Base-by-base conservation (phyloP, 2,113 vertebrate species). In the Oryzias celebensis region DNA sequence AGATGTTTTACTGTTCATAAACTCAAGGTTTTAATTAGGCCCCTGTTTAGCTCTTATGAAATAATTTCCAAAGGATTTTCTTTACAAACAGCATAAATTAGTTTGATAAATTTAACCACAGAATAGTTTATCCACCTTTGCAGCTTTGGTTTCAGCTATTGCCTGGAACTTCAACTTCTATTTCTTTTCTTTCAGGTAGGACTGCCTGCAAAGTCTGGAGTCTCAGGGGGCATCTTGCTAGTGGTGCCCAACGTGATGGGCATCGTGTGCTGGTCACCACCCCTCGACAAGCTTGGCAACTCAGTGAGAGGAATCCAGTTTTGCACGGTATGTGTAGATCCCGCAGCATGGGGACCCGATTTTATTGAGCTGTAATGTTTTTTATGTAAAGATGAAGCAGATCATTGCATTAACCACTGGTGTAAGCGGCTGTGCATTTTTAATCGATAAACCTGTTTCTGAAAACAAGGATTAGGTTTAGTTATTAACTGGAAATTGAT, bases 181-280 rank as follows among this genome's bases (percentile, higher is more conserved):
- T 43, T 54, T 31, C 43, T 56, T 13, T 42, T 67, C 44, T 12
- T 62, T 53, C 23, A 99, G 97, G 97, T 99, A 65, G 97, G 97
- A 72, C 94, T 99, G 80, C 97, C 97, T 22, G 95, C 97, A 72
- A 99, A 99, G 86, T 99, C 97, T 20, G 97, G 97, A 60, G 97
- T 99, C 75, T 75, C 97, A 23, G 97, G 97, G 12, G 97, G 97
- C 3, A 98, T 99, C 89, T 92, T 99, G 75, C 86, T 99, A 87
- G 97, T 99, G 43, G 97, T 99, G 28, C 97, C 97, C 66, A 99
- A 99, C 20, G 97, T 99, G 68, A 99, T 99, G 97, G 97, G 97
- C 22, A 92, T 99, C 65, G 93, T 98, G 97, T 99, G 96, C 87
- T 99, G 97, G 97, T 97, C 97, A 42, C 97, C 97, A 68, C 94